A percentile compares a stretch with the other conserved stretches of the same genome.
Evolutionary conservation across 2,113 vertebrate species (phyloP).

Genomic region (Peromyscus californicus): DNA sequence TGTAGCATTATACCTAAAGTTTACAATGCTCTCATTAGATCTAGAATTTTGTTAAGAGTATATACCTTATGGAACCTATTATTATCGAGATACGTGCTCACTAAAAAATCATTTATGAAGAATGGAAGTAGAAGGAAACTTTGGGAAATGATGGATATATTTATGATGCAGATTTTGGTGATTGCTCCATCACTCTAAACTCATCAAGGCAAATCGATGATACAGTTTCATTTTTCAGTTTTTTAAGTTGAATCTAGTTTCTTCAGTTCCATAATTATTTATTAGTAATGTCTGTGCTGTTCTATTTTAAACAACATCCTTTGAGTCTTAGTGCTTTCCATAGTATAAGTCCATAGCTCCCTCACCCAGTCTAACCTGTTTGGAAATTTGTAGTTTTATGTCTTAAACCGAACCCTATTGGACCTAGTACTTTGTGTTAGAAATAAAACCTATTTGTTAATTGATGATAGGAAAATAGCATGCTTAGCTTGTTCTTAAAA

Average conservation of each 20-base stretch:
- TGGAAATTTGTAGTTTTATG: background rate
- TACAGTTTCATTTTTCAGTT: background rate
- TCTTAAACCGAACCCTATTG: background rate
- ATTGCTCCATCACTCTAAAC: background rate
- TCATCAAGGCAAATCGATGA: background rate
- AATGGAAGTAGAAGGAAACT: background rate
- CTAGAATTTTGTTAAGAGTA: background rate
- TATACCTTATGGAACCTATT: background rate
- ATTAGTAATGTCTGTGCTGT: background rate
- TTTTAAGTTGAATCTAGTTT: background rate
- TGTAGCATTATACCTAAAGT: too few species aligned
- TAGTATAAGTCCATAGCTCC: background rate
- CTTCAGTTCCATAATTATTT: background rate
- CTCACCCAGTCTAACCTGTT: rapidly evolving
- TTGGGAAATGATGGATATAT: background rate
- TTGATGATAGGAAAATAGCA: background rate
- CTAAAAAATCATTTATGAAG: background rate
- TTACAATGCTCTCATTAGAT: background rate
- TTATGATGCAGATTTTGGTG: background rate
- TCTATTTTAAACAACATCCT: background rate
- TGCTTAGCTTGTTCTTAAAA: background rate
- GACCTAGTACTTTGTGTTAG: background rate
- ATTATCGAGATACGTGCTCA: rapidly evolving
- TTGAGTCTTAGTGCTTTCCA: background rate
- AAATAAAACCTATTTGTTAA: background rate